Percentiles rank a stretch among this genome's conserved stretches.
phyloP scores from a whole-genome alignment of 2,113 vertebrate species.

The Mionectes macconnelli region DNA sequence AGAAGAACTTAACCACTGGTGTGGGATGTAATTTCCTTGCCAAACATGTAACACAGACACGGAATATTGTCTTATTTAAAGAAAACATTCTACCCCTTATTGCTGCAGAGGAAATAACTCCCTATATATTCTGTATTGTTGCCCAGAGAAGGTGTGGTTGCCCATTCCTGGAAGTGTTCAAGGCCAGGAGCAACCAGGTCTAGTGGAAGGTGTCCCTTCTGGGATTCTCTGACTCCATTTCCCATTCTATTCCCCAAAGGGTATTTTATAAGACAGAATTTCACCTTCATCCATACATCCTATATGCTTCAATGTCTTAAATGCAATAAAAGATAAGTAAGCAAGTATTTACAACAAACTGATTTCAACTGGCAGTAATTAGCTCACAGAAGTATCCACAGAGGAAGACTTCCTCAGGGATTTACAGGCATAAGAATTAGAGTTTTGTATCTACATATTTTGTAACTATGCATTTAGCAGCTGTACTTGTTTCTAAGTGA shows the following conservation, averaged over 20 bases:
- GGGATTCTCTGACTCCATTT: not conserved
- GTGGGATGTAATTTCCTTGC: not conserved
- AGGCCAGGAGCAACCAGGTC: not conserved
- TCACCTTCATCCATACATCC: not conserved
- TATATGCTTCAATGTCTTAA: not conserved
- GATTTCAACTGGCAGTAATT: not conserved
- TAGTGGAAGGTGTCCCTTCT: not conserved
- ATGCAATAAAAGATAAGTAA: not conserved
- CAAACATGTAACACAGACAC: rapidly evolving
- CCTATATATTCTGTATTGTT: not conserved
- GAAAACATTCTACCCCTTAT: not conserved
- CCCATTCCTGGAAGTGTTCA: not conserved
- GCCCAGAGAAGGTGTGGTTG: not conserved
- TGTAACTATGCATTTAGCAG: not conserved
- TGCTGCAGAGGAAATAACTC: not conserved
- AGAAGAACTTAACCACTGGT: not conserved
- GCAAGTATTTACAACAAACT: not conserved
- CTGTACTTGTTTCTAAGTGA: not conserved
- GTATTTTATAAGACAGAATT: not conserved
- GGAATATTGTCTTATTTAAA: not conserved
- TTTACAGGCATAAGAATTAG: not conserved
- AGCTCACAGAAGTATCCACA: not conserved
- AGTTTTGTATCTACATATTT: not conserved
- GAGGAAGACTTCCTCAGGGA: not conserved
- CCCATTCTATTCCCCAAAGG: no score